Base-by-base conservation (phyloP, 2,797 vertebrate species). In the Poeciliopsis turneri region DNA sequence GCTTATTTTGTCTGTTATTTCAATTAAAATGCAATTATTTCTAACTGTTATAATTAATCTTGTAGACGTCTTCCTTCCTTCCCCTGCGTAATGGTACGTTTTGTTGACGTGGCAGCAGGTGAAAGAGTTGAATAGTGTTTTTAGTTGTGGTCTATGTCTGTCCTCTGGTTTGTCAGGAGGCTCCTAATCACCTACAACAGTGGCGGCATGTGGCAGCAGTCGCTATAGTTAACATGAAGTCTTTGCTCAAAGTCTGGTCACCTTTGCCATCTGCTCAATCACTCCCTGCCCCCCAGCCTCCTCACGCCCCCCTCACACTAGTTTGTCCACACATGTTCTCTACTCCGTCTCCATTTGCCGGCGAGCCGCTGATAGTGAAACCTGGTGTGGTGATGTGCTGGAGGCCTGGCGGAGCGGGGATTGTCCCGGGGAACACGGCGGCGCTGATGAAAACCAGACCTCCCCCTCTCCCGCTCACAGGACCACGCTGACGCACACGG, bases 381-480 rank as follows among this genome's bases (percentile, higher is more conserved):
- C 90, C 92, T 89, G 92, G 87, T 92, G 89, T 92, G 87, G 88
- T 94, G 92, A 93, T 93, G 89, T 93, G 93, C 86, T 88, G 89
- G 92, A 91, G 90, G 81, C 87, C 92, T 90, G 89, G 84, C 87
- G 82, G 88, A 59, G 41, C 46, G 86, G 85, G 89, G 88, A 90
- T 93, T 91, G 91, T 93, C 89, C 92, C 55, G 74, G 77, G 86
- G 88, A 89, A 86, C 83, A 79, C 80, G 39, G 11, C 74, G 1
- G 69, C 74, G 45, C 80, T 93, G 92, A 94, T 93, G 87, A 84
- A 91, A 93, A 89, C 84, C 92, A 93, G 92, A 80, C 88, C 83
- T 76, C 45, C 73, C 82, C 69, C 15, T 70, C 89, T 12, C 47
- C 5, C 49, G 36, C 20, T 23, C 20, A 88, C 89, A 81, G 81